A percentile compares a stretch with the other conserved stretches of the same genome.
Conservation (phyloP, 2,888 invertebrate genomes). For the Danaus chrysippus region DNA sequence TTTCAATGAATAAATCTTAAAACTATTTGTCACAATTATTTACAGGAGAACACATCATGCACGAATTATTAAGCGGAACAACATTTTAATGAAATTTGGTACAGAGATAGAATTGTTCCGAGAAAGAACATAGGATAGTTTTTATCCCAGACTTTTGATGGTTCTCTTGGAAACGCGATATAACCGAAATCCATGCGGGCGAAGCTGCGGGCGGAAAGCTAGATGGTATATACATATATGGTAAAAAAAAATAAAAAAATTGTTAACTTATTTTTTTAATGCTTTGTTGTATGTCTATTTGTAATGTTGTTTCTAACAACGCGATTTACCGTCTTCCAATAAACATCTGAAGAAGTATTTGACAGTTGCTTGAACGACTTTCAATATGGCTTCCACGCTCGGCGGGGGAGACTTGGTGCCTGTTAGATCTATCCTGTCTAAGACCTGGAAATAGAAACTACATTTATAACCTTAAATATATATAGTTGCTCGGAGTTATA, state of each 20-base stretch:
- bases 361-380: conserved; percentile 84
- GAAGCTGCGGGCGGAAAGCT: too few relatives aligned
- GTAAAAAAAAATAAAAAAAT: too few relatives aligned
- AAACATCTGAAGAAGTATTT: conserved; percentile 88
- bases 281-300: too few relatives aligned
- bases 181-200: too few relatives aligned
- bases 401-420: conserved; percentile 78
- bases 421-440: conserved; percentile 83
- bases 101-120: too few relatives aligned
- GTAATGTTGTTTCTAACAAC: too few relatives aligned
- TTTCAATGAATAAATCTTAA: too few relatives aligned
- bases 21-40: conserved; percentile 21
- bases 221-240: too few relatives aligned
- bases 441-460: conserved; percentile 51
- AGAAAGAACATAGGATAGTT: too few relatives aligned
- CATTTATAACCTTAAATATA: background rate
- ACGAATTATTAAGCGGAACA: conserved; percentile 3
- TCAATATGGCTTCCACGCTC: conserved; percentile 82
- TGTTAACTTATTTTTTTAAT: too few relatives aligned
- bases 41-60: conserved; percentile 9
- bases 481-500: background rate
- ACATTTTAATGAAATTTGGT: background rate
- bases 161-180: too few relatives aligned
- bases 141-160: too few relatives aligned
- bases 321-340: conserved; percentile 79